Evolutionary conservation across 2,113 vertebrate species (phyloP).

Genomic region (Amblyornis subalaris): DNA sequence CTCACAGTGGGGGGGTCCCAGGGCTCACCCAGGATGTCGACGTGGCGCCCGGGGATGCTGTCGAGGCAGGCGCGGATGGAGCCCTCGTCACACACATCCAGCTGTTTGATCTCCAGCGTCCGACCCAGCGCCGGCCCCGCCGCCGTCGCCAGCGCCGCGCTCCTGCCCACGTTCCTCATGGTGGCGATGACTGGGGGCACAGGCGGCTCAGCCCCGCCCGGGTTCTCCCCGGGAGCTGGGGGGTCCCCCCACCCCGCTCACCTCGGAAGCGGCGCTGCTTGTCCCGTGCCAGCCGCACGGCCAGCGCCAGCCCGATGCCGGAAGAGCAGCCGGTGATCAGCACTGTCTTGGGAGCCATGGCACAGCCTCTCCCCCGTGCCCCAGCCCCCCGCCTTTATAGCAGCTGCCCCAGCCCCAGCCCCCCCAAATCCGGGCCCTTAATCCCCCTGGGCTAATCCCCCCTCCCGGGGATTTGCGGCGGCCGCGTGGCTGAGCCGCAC

Average conservation of each 20-base stretch:
- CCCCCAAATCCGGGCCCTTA: background rate
- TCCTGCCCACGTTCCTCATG: constrained; percentile 70
- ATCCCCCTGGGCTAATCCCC: background rate
- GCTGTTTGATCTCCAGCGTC: constrained; percentile 72
- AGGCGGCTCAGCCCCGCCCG: background rate
- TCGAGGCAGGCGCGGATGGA: constrained; percentile 75
- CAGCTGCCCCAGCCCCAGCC: background rate
- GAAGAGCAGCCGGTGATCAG: constrained; percentile 78
- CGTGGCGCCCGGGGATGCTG: constrained; percentile 63
- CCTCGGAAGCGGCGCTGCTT: constrained; percentile 75
- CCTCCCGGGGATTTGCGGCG: background rate
- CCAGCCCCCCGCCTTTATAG: background rate
- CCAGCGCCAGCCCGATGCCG: constrained; percentile 73
- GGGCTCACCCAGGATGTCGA: constrained; percentile 52
- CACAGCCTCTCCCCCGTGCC: background rate
- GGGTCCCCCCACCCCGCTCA: background rate
- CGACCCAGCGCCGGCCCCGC: constrained; percentile 63
- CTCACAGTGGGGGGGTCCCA: accelerated
- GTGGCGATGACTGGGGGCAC: constrained; percentile 70
- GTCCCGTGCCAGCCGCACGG: constrained; percentile 72
- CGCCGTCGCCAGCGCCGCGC: constrained; percentile 59
- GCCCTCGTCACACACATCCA: constrained; percentile 71
- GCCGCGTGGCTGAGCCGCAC: constrained; percentile 22
- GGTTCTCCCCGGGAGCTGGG: background rate
- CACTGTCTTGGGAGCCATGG: constrained; percentile 73